Evolutionary conservation across 2,113 vertebrate genomes (phyloP).

Genomic region (Casuarius casuarius): DNA sequence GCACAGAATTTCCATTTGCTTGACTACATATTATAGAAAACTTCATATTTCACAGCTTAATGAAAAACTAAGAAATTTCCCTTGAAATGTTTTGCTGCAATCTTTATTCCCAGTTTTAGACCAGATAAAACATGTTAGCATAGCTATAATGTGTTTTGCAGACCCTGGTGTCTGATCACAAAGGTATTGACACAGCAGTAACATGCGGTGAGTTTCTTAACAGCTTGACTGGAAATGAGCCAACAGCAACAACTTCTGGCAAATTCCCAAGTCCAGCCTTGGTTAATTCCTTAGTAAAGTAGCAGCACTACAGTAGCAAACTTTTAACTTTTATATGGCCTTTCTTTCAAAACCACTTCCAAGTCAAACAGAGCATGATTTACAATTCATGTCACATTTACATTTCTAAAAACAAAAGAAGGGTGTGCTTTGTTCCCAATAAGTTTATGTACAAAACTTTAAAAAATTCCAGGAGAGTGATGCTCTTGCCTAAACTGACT

Average conservation of each 20-base stretch:
- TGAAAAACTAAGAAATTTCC: not conserved
- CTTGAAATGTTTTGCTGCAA: not conserved
- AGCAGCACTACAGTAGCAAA: conserved; percentile 30
- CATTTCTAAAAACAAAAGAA: conserved; percentile 10
- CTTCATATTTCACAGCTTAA: not conserved
- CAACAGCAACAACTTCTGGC: conserved; percentile 52
- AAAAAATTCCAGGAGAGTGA: not conserved
- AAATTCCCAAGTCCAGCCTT: conserved; percentile 15
- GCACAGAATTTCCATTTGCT: not conserved
- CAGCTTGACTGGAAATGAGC: conserved; percentile 30
- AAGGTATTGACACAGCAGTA: conserved; percentile 23
- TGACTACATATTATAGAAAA: not conserved
- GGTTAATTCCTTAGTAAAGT: conserved; percentile 12
- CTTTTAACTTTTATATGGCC: not conserved
- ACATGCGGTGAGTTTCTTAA: conserved; percentile 36
- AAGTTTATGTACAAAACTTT: not conserved
- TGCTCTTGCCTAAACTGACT: not conserved
- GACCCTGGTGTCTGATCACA: not conserved
- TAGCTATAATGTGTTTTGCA: conserved; percentile 6
- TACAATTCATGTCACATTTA: not conserved
- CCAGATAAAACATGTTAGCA: conserved; percentile 9
- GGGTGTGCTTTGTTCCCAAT: not conserved
- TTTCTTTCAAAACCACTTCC: conserved; percentile 16
- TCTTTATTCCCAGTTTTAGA: not conserved
- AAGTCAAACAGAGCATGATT: conserved; percentile 29